Evolutionary conservation across 2,797 vertebrate genomes (phyloP).

Genomic region (Gastrophryne carolinensis): DNA sequence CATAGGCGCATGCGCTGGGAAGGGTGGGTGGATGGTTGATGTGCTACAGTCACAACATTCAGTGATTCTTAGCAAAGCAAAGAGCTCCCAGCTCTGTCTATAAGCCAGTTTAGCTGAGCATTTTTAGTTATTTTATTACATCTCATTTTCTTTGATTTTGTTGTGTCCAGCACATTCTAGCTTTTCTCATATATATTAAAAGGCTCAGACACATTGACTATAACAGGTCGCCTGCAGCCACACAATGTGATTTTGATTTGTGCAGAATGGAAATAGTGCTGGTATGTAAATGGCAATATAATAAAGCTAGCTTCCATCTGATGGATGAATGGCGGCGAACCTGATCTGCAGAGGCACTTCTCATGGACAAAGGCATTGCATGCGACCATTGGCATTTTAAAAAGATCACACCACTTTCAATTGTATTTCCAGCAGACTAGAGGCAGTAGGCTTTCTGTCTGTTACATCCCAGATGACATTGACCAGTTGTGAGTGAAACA

Average conservation of each 20-base stretch:
- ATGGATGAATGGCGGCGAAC: not conserved
- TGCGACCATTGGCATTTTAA: no score
- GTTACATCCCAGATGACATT: not conserved
- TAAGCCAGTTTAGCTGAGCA: no score
- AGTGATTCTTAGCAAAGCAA: no score
- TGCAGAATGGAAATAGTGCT: not conserved
- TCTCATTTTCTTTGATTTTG: no score
- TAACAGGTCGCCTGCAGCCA: not conserved
- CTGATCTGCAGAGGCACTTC: not conserved
- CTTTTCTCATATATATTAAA: conserved; percentile 9
- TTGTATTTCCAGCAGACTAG: not conserved
- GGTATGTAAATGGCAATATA: not conserved
- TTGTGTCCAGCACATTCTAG: no score
- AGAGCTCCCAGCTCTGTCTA: no score
- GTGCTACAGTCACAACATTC: no score
- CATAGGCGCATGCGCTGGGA: no score
- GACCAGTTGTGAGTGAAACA: not conserved
- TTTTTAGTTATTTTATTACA: no score
- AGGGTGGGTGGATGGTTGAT: no score
- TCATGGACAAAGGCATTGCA: not conserved
- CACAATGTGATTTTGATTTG: conserved; percentile 3
- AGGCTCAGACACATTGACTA: not conserved
- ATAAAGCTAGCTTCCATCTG: not conserved
- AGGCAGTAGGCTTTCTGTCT: not conserved
- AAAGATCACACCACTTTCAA: not conserved